A percentile compares a stretch with the other conserved stretches of the same genome.
These are phyloP conservation scores for Coturnix japonica DNA, from an alignment of 2,113 vertebrate genomes.

Conservation along the genomic window DNA sequence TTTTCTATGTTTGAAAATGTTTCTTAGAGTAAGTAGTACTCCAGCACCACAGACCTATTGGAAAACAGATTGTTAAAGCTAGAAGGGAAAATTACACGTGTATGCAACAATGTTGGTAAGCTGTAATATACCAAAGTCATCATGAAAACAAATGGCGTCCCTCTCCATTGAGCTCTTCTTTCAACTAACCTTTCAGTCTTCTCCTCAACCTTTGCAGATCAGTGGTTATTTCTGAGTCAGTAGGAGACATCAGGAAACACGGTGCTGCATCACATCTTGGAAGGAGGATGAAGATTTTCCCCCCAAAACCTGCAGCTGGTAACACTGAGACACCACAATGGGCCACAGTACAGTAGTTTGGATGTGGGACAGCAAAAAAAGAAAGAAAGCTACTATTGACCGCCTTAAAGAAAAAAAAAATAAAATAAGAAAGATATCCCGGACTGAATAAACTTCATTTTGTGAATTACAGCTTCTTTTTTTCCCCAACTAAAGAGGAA, in stretches of 20 bases:
- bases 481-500: background rate
- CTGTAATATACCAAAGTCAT: background rate
- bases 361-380: background rate
- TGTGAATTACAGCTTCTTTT: slow-evolving; percentile 59
- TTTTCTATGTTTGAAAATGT: background rate
- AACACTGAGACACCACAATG: background rate
- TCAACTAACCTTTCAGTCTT: background rate
- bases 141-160: background rate
- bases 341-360: background rate
- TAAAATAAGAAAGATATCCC: background rate
- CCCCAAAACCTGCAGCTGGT: background rate
- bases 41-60: background rate
- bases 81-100: rapidly evolving
- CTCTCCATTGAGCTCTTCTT: background rate
- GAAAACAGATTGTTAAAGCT: background rate
- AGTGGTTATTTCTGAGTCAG: rapidly evolving
- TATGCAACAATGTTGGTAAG: rapidly evolving
- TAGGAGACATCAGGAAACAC: background rate
- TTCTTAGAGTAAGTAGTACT: background rate
- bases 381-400: background rate
- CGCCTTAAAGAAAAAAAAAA: background rate
- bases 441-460: slow-evolving; percentile 65
- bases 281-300: background rate
- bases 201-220: background rate
- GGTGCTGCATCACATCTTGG: rapidly evolving